Conservation (phyloP, 2,888 invertebrate genomes). For the Dinocampus coccinellae region DNA sequence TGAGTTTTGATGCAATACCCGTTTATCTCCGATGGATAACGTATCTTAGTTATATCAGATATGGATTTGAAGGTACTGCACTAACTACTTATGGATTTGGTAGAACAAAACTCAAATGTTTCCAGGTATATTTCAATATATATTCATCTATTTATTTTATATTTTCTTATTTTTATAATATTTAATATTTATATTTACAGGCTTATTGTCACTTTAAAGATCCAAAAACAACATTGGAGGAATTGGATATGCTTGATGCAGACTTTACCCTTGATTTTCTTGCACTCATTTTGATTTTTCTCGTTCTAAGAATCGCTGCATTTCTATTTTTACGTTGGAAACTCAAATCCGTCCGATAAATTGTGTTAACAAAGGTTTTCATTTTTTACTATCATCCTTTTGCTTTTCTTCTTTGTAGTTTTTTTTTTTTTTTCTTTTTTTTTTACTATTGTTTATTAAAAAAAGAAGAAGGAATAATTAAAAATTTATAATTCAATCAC, state of each 20-base stretch:
- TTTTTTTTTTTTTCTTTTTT: neutral
- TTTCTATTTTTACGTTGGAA: constrained; percentile 91
- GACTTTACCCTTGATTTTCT: constrained; percentile 84
- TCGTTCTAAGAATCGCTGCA: constrained; percentile 83
- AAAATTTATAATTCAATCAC: neutral
- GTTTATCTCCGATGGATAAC: constrained; percentile 95
- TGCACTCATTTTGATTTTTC: constrained; percentile 83
- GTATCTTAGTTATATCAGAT: constrained; percentile 93
- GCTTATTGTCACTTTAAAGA: constrained; percentile 89
- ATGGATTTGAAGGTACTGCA: constrained; percentile 95
- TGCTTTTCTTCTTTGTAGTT: neutral
- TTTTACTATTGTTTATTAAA: neutral
- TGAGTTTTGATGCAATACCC: constrained; percentile 96
- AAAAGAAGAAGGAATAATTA: neutral
- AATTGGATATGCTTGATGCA: constrained; percentile 87
- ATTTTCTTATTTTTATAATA: neutral
- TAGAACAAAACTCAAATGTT: constrained; percentile 85
- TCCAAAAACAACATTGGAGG: constrained; percentile 85
- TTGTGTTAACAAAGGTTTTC: too few relatives aligned
- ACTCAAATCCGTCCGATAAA: constrained; percentile 82
- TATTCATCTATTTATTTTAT: constrained; percentile 2
- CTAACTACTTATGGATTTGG: constrained; percentile 91
- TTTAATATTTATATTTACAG: constrained; percentile 65
- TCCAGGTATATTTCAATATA: constrained; percentile 70
- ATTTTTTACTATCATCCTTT: too few relatives aligned